Evolutionary conservation across 2,797 vertebrate genomes (phyloP), one percentile per base, ranked within the genome.

Genomic region (Lagothrix lagotricha): DNA sequence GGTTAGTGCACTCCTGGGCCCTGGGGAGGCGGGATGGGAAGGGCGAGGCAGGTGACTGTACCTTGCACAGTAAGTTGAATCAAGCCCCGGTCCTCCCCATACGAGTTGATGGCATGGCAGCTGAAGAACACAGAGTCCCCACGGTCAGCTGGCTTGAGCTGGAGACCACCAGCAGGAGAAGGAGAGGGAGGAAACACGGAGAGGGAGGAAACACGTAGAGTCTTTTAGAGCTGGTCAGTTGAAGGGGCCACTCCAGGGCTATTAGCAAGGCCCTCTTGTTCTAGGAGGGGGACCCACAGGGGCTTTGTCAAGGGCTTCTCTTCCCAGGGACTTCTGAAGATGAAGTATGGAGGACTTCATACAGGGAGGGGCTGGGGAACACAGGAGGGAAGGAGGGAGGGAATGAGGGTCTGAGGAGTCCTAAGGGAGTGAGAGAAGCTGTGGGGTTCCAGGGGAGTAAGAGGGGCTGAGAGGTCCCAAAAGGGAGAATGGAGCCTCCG

Each of bases 1-100:
- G 54, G 11, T 24, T 39, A 22, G 13, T 2, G 30, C 41, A 44
- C 3, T 0, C n/a, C 13, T 0, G 22, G 5, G 5, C 54, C 50
- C 26, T 1, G 6, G 36, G 58, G 33, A 33, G n/a, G 41, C 2
- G 39, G 70, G 39, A 1, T 7, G n/a, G 93, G 52, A 50, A 33
- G 0, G 19, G 41, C 1, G 44, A 72, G 52, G 72, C 50, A n/a
- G 83, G n/a, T 57, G 1, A 0, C 7, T 88, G 33, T 98, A 99
- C 99, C 99, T 99, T 99, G 99, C 94, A 99, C 99, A 0, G 99
- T 99, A 98, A 99, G 99, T 95, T 99, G 99, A 98, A 99, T 99
- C 98, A 99, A 99, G 44, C 99, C 99, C 93, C 99, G 98, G 96
- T 99, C 99, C 97, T 99, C 99, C 77, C 99, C 99, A 0, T 99